These are phyloP conservation scores for Cotesia chilonis DNA, from an alignment of 1,140 invertebrate genomes.

Conservation along the genomic window DNA sequence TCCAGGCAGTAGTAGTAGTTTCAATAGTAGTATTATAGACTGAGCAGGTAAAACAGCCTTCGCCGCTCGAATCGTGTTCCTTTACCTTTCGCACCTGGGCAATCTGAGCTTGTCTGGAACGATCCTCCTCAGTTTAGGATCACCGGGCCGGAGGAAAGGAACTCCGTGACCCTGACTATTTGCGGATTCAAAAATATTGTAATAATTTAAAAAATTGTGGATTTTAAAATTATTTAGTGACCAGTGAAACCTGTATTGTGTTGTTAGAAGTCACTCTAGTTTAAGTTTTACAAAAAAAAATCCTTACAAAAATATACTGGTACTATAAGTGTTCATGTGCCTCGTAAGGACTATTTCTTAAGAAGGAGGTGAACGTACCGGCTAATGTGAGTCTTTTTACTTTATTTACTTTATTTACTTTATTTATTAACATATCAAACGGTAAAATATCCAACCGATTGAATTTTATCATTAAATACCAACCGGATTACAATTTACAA, in stretches of 20 bases:
- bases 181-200: not conserved
- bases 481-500: not conserved
- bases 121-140: conserved; percentile 55
- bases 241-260: conserved; percentile 11
- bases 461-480: not conserved
- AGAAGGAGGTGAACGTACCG: conserved; percentile 41
- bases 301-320: conserved; percentile 10
- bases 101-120: too few relatives aligned
- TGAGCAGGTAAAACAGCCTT: conserved; percentile 45
- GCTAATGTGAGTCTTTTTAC: conserved; percentile 34
- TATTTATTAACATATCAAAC: not conserved
- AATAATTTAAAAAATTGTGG: not conserved
- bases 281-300: not conserved
- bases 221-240: conserved; percentile 13
- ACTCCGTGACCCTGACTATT: conserved; percentile 59
- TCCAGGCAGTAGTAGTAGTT: conserved; percentile 27
- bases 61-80: conserved; percentile 53
- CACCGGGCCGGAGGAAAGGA: conserved; percentile 63
- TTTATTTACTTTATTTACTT: not conserved
- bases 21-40: too few relatives aligned
- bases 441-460: not conserved
- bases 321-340: conserved; percentile 41
- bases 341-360: conserved; percentile 41
- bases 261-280: too few relatives aligned
- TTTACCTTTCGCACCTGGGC: conserved; percentile 38